These are phyloP conservation scores for Crotalus horridus DNA, from an alignment of 2,113 vertebrate species.

Conservation along the genomic window DNA sequence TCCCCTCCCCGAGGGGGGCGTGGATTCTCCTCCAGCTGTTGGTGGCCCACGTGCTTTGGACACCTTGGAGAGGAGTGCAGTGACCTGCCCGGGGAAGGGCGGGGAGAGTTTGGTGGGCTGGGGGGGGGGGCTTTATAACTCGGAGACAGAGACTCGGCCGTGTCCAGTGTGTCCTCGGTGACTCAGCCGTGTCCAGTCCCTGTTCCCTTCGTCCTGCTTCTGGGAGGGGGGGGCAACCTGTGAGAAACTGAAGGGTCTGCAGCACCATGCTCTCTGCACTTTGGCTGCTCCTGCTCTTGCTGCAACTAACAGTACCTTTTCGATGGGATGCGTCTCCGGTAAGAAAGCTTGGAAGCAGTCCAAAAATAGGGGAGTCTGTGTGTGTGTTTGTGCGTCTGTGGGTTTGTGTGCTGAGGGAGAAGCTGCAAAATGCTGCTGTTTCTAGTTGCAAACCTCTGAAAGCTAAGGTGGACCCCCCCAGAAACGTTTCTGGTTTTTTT, in stretches of 20 bases:
- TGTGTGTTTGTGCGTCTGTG: too few species aligned
- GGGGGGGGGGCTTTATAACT: background rate
- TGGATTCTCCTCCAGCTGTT: conserved; percentile 29
- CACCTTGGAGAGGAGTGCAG: conserved; percentile 3
- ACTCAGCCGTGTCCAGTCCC: background rate
- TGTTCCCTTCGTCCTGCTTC: background rate
- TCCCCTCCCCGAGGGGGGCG: background rate
- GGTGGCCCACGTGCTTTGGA: conserved; percentile 1
- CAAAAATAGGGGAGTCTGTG: too few species aligned
- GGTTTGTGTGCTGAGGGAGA: background rate
- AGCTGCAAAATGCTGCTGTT: background rate
- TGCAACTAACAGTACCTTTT: background rate
- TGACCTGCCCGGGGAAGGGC: background rate
- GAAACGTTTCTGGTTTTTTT: background rate
- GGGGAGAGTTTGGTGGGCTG: background rate
- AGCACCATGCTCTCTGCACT: background rate
- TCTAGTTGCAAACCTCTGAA: too few species aligned
- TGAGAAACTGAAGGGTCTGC: background rate
- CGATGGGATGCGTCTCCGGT: conserved; percentile 15
- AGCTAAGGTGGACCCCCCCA: background rate
- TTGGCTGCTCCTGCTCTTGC: background rate
- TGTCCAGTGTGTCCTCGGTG: background rate
- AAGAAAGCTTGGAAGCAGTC: background rate
- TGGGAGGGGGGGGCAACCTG: background rate
- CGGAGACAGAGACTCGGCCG: background rate